Evolutionary conservation across 2,888 invertebrate species (phyloP).

Genomic region (Conchocele bisecta): DNA sequence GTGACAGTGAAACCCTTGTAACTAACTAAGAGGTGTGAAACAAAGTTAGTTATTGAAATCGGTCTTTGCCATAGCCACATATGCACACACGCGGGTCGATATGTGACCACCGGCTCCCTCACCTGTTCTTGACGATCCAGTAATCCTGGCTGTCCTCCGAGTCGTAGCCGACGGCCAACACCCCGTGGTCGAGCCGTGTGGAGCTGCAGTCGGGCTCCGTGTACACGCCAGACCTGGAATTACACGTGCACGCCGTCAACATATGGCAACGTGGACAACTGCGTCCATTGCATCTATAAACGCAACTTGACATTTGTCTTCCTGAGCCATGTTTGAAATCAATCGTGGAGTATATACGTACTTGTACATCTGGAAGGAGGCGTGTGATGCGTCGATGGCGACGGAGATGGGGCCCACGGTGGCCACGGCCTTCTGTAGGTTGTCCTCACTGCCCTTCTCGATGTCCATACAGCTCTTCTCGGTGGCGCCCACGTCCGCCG

Average conservation of each 20-base stretch:
- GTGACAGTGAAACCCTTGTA: too few relatives aligned
- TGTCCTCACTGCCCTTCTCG: conserved; percentile 88
- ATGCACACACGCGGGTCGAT: neutral
- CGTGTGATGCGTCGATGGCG: conserved; percentile 92
- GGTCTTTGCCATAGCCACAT: neutral
- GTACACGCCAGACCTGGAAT: conserved; percentile 53
- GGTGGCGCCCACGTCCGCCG: conserved; percentile 88
- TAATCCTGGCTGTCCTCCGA: conserved; percentile 49
- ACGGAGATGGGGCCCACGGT: conserved; percentile 92
- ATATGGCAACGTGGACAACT: too few relatives aligned
- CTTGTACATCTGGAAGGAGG: conserved; percentile 87
- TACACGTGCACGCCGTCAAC: neutral
- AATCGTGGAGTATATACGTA: neutral
- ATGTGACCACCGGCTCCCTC: neutral
- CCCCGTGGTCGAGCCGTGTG: conserved; percentile 40
- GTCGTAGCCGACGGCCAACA: conserved; percentile 63
- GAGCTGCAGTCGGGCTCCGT: conserved; percentile 52
- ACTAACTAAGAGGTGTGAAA: too few relatives aligned
- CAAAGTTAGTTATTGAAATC: too few relatives aligned
- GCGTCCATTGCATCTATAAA: too few relatives aligned
- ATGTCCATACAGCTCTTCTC: conserved; percentile 92
- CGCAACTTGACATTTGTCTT: neutral
- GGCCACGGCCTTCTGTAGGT: conserved; percentile 90
- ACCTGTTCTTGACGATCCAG: conserved; percentile 71
- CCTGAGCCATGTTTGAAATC: neutral